These are phyloP conservation scores for Oreocharis arfaki DNA, from an alignment of 2,113 vertebrate genomes.

Conservation along the genomic window DNA sequence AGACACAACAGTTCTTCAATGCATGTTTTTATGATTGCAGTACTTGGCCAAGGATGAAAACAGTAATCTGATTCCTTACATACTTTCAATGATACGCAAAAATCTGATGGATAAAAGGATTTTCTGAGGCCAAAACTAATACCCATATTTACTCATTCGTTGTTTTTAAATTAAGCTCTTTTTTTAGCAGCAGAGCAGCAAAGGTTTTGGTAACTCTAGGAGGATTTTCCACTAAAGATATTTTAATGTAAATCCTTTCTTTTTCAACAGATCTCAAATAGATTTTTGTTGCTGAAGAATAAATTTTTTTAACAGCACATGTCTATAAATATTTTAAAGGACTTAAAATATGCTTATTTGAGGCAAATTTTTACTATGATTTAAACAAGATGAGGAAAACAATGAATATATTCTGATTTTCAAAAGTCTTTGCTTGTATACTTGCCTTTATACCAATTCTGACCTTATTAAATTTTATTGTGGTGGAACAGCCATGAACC, in stretches of 20 bases:
- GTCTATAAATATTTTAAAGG: neutral
- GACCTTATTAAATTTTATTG: neutral
- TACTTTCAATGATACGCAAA: constrained; percentile 13
- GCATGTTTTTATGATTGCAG: neutral
- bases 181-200: neutral
- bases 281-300: neutral
- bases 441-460: neutral
- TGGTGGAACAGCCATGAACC: neutral
- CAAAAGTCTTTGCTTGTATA: neutral
- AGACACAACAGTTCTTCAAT: neutral
- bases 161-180: neutral
- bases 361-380: neutral
- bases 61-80: constrained; percentile 60
- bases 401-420: neutral
- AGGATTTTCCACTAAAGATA: neutral
- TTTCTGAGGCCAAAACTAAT: constrained; percentile 76
- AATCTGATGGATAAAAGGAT: constrained; percentile 78
- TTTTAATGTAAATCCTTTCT: neutral
- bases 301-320: neutral
- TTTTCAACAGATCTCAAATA: neutral
- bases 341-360: neutral
- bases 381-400: neutral
- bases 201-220: neutral
- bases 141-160: neutral
- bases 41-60: constrained; percentile 76